Percentiles rank a stretch among this genome's conserved stretches.
phyloP scores from a whole-genome alignment of 1,140 invertebrate genomes.

The Micrasema longulum region DNA sequence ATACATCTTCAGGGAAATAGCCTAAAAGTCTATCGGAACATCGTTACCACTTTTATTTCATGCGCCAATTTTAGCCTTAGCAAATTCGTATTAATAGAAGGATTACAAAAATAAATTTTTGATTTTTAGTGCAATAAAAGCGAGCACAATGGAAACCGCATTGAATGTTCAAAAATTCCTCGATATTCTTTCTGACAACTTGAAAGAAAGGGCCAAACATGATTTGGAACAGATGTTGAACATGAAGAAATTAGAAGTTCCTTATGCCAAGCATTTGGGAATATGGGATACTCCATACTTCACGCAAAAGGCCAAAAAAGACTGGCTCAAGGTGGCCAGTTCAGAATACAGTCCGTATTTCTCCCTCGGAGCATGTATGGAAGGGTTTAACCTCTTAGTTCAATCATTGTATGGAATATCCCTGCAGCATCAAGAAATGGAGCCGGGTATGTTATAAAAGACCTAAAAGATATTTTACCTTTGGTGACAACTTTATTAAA shows the following conservation, averaged over 20 bases:
- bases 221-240: conserved; percentile 82
- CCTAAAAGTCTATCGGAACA: too few species aligned
- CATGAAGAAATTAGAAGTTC: conserved; percentile 75
- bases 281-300: conserved; percentile 91
- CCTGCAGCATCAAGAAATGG: conserved; percentile 77
- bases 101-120: too few species aligned
- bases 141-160: conserved; percentile 87
- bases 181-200: conserved; percentile 77
- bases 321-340: conserved; percentile 75
- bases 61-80: too few species aligned
- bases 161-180: conserved; percentile 85
- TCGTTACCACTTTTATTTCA: too few species aligned
- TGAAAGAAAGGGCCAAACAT: conserved; percentile 72
- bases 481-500: too few species aligned
- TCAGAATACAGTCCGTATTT: conserved; percentile 90
- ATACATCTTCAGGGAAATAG: too few species aligned
- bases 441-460: conserved; percentile 67
- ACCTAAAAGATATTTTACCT: too few species aligned
- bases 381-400: conserved; percentile 90
- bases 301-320: conserved; percentile 77
- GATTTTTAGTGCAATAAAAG: conserved; percentile 81
- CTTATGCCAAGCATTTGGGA: conserved; percentile 66
- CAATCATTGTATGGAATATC: conserved; percentile 84
- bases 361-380: conserved; percentile 95
- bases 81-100: too few species aligned